These are phyloP conservation scores for Ceryle rudis DNA, from an alignment of 2,797 vertebrate species.

Conservation along the genomic window DNA sequence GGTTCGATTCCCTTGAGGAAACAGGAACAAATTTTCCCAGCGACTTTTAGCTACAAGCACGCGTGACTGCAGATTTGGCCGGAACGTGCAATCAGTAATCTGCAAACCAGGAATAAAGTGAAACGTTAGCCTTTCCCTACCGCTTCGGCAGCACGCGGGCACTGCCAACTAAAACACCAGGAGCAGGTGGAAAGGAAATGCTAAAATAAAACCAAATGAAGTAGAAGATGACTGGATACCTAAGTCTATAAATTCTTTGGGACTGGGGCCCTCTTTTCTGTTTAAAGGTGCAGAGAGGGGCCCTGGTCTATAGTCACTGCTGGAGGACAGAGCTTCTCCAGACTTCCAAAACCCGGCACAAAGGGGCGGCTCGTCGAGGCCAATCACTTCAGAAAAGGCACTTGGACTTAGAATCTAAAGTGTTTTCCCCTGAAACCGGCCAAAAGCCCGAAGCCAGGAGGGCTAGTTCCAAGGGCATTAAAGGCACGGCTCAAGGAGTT, in stretches of 20 bases:
- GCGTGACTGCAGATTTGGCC: conserved; percentile 56
- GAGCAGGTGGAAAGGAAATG: conserved; percentile 30
- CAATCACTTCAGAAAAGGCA: not conserved
- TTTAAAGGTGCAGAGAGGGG: not conserved
- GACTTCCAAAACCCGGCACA: not conserved
- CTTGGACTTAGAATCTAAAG: not conserved
- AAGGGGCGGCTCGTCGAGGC: not conserved
- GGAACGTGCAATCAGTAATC: conserved; percentile 55
- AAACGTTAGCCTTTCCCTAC: conserved; percentile 60
- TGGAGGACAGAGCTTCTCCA: not conserved
- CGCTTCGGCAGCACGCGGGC: not conserved
- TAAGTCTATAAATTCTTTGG: not conserved
- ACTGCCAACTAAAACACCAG: conserved; percentile 49
- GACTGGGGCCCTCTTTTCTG: not conserved
- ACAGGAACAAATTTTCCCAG: conserved; percentile 77
- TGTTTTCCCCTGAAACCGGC: not conserved
- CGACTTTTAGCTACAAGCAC: conserved; percentile 62
- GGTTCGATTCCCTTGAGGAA: conserved; percentile 79
- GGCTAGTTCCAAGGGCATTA: not conserved
- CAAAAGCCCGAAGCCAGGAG: not conserved
- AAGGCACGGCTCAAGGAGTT: not conserved
- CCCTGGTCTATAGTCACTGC: not conserved
- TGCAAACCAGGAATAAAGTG: conserved; percentile 59
- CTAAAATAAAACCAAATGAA: conserved; percentile 7
- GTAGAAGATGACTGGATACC: conserved; percentile 1